A percentile compares a stretch with the other conserved stretches of the same genome.
Evolutionary conservation across 2,113 vertebrate genomes (phyloP).

Genomic region (Heterocephalus glaber): DNA sequence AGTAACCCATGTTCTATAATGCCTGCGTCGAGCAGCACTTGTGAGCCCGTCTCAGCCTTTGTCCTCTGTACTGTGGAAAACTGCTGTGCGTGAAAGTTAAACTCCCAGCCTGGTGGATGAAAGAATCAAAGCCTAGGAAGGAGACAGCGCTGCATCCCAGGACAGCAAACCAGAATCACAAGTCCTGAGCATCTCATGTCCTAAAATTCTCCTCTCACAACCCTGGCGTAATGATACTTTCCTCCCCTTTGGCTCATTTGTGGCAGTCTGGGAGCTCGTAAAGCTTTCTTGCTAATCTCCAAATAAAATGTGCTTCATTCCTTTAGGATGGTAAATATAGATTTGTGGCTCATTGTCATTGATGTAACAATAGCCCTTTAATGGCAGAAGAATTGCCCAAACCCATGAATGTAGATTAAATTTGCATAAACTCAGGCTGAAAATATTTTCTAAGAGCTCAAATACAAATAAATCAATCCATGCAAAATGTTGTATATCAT

Average conservation of each 20-base stretch:
- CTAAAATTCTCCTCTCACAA: background rate
- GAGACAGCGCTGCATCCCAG: background rate
- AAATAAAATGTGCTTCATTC: constrained; percentile 53
- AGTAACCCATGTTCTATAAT: constrained; percentile 45
- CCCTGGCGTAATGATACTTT: background rate
- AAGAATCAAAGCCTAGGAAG: background rate
- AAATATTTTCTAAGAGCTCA: background rate
- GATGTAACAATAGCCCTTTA: background rate
- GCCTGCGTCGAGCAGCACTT: background rate
- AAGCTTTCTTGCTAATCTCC: constrained; percentile 28
- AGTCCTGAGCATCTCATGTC: background rate
- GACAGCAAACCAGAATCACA: background rate
- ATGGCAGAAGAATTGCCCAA: background rate
- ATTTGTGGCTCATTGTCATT: background rate
- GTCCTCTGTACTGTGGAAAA: constrained; percentile 66
- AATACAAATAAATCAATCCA: background rate
- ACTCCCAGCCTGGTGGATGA: fast-evolving
- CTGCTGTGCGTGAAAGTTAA: background rate
- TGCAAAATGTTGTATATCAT: background rate
- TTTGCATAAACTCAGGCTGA: background rate
- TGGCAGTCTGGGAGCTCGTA: background rate
- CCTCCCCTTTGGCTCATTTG: background rate
- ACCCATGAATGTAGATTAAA: background rate
- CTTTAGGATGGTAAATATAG: background rate
- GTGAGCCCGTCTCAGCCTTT: constrained; percentile 40